These are phyloP conservation scores for Anthophora plumipes DNA, from an alignment of 2,888 invertebrate genomes.

Conservation along the genomic window DNA sequence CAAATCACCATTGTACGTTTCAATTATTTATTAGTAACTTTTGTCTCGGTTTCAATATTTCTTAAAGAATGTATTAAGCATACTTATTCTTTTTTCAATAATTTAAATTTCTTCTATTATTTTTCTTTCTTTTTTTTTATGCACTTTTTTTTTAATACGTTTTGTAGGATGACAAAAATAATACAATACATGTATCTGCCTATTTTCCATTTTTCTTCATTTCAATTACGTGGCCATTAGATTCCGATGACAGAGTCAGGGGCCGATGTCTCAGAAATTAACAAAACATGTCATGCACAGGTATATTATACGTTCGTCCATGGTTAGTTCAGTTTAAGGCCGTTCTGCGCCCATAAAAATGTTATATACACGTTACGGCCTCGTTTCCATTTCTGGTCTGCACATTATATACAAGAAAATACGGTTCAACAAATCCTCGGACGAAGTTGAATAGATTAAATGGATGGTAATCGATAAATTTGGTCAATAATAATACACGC, in stretches of 20 bases:
- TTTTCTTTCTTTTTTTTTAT: neutral
- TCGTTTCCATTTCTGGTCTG: constrained; percentile 53
- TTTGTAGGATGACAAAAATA: neutral
- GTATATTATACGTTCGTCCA: constrained; percentile 40
- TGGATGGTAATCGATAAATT: neutral
- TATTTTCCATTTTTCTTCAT: neutral
- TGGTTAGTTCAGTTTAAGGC: constrained; percentile 58
- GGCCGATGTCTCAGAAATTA: constrained; percentile 20
- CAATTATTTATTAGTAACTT: neutral
- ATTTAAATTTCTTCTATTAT: too few relatives aligned
- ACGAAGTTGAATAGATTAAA: neutral
- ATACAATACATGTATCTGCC: neutral
- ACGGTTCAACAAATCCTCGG: constrained; percentile 19
- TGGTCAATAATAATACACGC: neutral
- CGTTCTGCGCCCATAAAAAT: constrained; percentile 56
- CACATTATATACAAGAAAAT: neutral
- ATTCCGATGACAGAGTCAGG: neutral
- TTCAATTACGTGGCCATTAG: neutral
- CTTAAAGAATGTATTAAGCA: neutral
- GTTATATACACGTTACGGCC: constrained; percentile 44
- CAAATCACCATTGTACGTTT: neutral
- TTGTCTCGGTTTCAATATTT: neutral
- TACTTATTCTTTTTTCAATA: too few relatives aligned
- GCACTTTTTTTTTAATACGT: too few relatives aligned
- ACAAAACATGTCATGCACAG: constrained; percentile 36